These are phyloP conservation scores for Harpalus rufipes DNA, from an alignment of 2,888 invertebrate genomes.

Conservation along the genomic window DNA sequence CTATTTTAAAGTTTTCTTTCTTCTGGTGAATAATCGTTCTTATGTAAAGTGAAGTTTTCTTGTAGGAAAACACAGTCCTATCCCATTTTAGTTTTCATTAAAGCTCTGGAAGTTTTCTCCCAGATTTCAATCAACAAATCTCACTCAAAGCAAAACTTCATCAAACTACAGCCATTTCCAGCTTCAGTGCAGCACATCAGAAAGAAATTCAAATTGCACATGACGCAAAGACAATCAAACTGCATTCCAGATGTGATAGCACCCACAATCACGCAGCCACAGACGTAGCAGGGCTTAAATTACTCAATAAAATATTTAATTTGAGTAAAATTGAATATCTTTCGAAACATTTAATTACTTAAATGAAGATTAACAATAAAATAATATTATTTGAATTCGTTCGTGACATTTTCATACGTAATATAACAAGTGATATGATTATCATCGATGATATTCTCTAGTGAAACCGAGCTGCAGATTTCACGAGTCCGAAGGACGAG, in stretches of 20 bases:
- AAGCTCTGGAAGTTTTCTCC: constrained; percentile 13
- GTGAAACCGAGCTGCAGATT: too few relatives aligned
- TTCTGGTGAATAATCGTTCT: neutral
- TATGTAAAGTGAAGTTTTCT: neutral
- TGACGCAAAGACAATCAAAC: constrained; percentile 41
- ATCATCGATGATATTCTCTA: too few relatives aligned
- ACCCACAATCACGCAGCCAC: neutral
- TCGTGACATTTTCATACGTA: too few relatives aligned
- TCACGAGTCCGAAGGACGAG: too few relatives aligned
- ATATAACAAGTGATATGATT: too few relatives aligned
- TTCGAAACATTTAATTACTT: too few relatives aligned
- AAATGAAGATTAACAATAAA: too few relatives aligned
- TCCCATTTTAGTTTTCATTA: constrained; percentile 16
- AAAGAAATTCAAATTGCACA: constrained; percentile 53
- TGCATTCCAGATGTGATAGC: constrained; percentile 3
- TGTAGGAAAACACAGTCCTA: neutral
- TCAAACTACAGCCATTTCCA: constrained; percentile 45
- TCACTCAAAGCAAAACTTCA: constrained; percentile 33
- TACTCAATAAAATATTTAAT: neutral
- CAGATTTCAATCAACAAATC: constrained; percentile 24
- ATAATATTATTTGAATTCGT: too few relatives aligned
- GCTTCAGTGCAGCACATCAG: constrained; percentile 10
- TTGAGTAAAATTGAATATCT: too few relatives aligned
- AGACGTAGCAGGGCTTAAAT: neutral
- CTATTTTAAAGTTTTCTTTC: neutral